Conservation (phyloP, 2,113 vertebrate species). For the Pagrus major region DNA sequence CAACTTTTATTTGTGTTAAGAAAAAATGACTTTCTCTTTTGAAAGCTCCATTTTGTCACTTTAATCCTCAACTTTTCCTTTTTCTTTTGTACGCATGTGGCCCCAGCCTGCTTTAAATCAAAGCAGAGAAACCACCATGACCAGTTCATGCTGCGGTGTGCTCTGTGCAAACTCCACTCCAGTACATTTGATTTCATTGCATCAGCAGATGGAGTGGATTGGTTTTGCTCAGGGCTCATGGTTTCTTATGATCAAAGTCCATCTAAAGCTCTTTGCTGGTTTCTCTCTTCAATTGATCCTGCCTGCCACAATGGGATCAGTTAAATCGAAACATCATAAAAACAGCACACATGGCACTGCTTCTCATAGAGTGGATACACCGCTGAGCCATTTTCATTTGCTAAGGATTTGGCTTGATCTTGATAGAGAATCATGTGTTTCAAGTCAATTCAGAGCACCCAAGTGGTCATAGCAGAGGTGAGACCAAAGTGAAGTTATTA, state of each 20-base stretch:
- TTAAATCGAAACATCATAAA: slow-evolving; percentile 42
- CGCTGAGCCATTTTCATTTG: slow-evolving; percentile 20
- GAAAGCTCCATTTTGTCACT: background rate
- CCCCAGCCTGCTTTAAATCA: background rate
- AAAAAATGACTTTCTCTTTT: background rate
- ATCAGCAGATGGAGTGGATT: slow-evolving; percentile 45
- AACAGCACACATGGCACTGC: slow-evolving; percentile 9
- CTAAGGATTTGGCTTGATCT: background rate
- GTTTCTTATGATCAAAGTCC: slow-evolving; percentile 46
- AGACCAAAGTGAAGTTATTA: slow-evolving; percentile 4
- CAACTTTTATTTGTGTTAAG: background rate
- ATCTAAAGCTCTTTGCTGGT: slow-evolving; percentile 38
- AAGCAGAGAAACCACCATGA: slow-evolving; percentile 19
- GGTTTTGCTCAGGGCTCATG: slow-evolving; percentile 26
- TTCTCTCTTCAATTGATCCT: slow-evolving; percentile 33
- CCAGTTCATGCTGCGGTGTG: slow-evolving; percentile 8
- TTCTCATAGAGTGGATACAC: background rate
- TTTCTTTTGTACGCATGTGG: background rate
- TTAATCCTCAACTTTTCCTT: background rate
- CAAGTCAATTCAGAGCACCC: slow-evolving; percentile 8
- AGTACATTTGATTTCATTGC: slow-evolving; percentile 45
- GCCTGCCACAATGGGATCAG: slow-evolving; percentile 35
- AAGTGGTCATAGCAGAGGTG: background rate
- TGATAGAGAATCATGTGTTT: slow-evolving; percentile 22
- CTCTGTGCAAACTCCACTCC: background rate